A percentile compares a stretch with the other conserved stretches of the same genome.
phyloP scores from a whole-genome alignment of 2,888 invertebrate species.

The Eilema griseolum region DNA sequence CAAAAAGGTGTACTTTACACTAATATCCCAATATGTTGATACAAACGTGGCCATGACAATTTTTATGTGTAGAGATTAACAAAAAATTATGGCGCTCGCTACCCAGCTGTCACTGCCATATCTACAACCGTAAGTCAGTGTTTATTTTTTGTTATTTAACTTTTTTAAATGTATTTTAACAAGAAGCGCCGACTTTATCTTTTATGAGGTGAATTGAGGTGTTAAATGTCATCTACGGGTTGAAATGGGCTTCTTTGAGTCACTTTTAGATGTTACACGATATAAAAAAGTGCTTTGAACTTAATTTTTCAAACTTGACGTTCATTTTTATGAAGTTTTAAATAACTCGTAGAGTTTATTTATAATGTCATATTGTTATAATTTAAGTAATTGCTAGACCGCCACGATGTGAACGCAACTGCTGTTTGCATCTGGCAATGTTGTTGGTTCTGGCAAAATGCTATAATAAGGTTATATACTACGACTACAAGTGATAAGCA shows the following conservation, averaged over 20 bases:
- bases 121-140: slow-evolving; percentile 70
- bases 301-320: slow-evolving; percentile 19
- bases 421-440: neutral
- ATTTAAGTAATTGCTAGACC: neutral
- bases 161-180: slow-evolving; percentile 54
- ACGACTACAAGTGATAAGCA: too few species aligned
- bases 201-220: slow-evolving; percentile 70
- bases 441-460: neutral
- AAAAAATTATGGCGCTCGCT: slow-evolving; percentile 60
- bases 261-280: slow-evolving; percentile 24
- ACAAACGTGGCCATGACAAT: slow-evolving; percentile 55
- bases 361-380: slow-evolving; percentile 8
- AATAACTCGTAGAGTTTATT: slow-evolving; percentile 25
- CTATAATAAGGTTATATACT: too few species aligned
- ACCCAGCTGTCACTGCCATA: slow-evolving; percentile 65
- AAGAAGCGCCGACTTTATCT: slow-evolving; percentile 66
- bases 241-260: slow-evolving; percentile 44
- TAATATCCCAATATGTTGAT: slow-evolving; percentile 60
- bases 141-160: slow-evolving; percentile 63
- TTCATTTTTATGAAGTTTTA: slow-evolving; percentile 15
- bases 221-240: slow-evolving; percentile 57
- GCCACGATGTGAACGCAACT: neutral
- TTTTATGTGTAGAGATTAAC: slow-evolving; percentile 64
- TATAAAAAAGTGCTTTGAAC: slow-evolving; percentile 41
- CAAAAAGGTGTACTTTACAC: slow-evolving; percentile 53